Base-by-base conservation (phyloP, 2,113 vertebrate species). In the human region DNA sequence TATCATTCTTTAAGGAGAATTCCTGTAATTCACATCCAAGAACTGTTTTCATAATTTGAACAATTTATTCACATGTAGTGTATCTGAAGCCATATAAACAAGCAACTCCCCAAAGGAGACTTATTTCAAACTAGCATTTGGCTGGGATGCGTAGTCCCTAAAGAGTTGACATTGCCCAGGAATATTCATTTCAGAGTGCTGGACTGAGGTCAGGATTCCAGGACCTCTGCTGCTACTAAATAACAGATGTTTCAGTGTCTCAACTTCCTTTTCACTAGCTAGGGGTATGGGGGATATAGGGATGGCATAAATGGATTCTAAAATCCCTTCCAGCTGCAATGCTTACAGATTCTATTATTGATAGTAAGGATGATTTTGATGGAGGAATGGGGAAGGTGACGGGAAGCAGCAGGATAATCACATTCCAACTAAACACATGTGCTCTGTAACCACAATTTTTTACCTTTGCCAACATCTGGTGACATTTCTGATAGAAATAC, bases 401-500 rank as follows among this genome's bases (percentile, higher is more conserved):
- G 9, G 35, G 2, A 61, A 25, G 40, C 64, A 68, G 50, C 11
- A n/a, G 8, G 32, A 32, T 27, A 64, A 92, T 81, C 38, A 38
- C 11, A 10, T 22, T 91, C 79, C 93, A 78, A 89, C 38, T 32
- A 57, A 92, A 59, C 9, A 30, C 12, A 52, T 52, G 70, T 3
- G 2, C 18, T 66, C 4, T 76, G 2, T 59, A 75, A 57, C 6
- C 23, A 55, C 55, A 32, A 0, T 70, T 91, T 14, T 83, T 96
- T 32, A 84, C 55, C 38, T 76, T 22, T 17, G 2, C 20, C 0
- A 1, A 61, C 30, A 81, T 68, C 59, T 86, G 32, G 13, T 66
- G 61, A 90, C 50, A 92, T 96, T 93, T 94, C 66, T 81, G 40
- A 70, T 84, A 91, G 59, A 45, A 79, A 76, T 66, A 66, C 59